Evolutionary conservation across 2,113 vertebrate species (phyloP).

Genomic region (Oryctolagus cuniculus): mOryCun1.1 NC_091451.1:17059501-17060000

Average conservation of each 20-base stretch:
- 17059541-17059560: not conserved
- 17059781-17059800: not conserved
- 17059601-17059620: not conserved
- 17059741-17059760: conserved; percentile 30
- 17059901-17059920: not conserved
- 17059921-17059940: conserved; percentile 38
- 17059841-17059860: conserved; percentile 26
- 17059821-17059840: conserved; percentile 41
- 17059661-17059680: conserved; percentile 53
- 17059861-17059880: not conserved
- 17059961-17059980: conserved; percentile 8
- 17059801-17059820: conserved; percentile 12
- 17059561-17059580: not conserved
- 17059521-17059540: not conserved
- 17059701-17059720: conserved; percentile 27
- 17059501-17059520: not conserved
- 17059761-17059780: conserved; percentile 29
- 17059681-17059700: conserved; percentile 36
- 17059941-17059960: conserved; percentile 48
- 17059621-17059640: conserved; percentile 32
- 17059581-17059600: not conserved
- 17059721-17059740: conserved; percentile 36
- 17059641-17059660: conserved; percentile 24
- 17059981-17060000: conserved; percentile 37
- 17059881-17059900: conserved; percentile 16